These are phyloP conservation scores for Conus betulinus DNA, from an alignment of 1,140 invertebrate species.

Conservation along the genomic window DNA sequence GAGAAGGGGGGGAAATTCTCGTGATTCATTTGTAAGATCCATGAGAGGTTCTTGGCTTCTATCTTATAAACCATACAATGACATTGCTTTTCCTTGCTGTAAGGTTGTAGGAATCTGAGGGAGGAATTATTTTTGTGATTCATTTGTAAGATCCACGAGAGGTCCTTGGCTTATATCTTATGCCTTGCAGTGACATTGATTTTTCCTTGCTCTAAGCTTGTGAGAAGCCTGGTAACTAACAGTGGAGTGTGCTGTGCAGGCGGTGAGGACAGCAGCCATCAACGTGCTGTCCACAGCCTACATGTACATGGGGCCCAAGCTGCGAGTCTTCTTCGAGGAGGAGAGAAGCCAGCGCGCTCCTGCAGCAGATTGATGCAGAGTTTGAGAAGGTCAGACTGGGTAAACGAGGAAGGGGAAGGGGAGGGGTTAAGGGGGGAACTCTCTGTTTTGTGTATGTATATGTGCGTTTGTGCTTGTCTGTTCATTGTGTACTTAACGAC, in stretches of 20 bases:
- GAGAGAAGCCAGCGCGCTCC: conserved; percentile 92
- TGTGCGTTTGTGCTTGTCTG: background rate
- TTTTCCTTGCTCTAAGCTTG: background rate
- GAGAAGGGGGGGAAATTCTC: too few relatives aligned
- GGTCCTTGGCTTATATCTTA: too few relatives aligned
- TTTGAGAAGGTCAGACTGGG: conserved; percentile 83
- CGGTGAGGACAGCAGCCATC: conserved; percentile 86
- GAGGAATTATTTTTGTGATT: too few relatives aligned
- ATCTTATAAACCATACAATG: too few relatives aligned
- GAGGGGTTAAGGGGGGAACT: background rate
- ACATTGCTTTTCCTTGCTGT: too few relatives aligned
- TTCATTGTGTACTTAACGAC: too few relatives aligned
- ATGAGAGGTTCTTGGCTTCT: too few relatives aligned
- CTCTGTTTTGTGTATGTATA: background rate
- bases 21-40: too few relatives aligned
- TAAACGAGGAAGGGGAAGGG: background rate
- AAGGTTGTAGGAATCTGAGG: too few relatives aligned
- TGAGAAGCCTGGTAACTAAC: too few relatives aligned
- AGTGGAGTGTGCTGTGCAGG: conserved; percentile 56
- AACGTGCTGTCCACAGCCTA: conserved; percentile 84
- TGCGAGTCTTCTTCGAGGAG: conserved; percentile 88
- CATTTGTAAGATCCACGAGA: too few relatives aligned
- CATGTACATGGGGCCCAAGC: conserved; percentile 85
- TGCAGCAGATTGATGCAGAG: conserved; percentile 91
- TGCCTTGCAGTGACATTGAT: background rate